phyloP scores from a whole-genome alignment of 2,113 vertebrate genomes.

The Atractosteus spatula region DNA sequence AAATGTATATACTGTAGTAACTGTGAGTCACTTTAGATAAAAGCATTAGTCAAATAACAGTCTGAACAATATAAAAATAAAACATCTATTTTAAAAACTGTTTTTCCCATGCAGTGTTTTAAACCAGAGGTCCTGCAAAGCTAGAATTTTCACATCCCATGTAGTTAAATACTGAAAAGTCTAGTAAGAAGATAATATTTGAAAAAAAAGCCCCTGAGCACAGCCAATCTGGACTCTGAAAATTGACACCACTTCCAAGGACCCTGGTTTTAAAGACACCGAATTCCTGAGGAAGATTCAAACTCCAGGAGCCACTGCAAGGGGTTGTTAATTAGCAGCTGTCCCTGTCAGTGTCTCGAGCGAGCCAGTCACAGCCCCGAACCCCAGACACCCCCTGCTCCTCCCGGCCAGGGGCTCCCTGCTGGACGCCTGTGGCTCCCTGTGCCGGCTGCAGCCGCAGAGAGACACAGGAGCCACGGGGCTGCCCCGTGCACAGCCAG shows the following conservation, averaged over 20 bases:
- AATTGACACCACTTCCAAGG: too few species aligned
- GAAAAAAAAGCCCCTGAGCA: background rate
- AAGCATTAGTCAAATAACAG: too few species aligned
- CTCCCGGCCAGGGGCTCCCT: constrained; percentile 22
- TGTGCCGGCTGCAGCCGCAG: constrained; percentile 13
- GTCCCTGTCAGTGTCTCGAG: background rate
- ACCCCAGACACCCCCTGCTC: constrained; percentile 1
- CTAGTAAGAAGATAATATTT: too few species aligned
- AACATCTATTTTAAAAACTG: too few species aligned
- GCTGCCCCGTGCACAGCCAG: constrained; percentile 27
- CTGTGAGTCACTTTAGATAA: too few species aligned
- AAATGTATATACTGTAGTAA: too few species aligned
- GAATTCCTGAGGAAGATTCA: constrained; percentile 15
- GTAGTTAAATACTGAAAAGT: too few species aligned
- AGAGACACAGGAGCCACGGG: constrained; percentile 30
- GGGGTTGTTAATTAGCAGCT: background rate
- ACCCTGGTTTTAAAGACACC: background rate
- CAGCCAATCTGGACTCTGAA: too few species aligned
- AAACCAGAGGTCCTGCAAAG: too few species aligned
- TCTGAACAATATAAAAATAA: too few species aligned
- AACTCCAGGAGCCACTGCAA: constrained; percentile 2
- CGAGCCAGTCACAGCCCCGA: constrained; percentile 17
- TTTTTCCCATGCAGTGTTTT: too few species aligned
- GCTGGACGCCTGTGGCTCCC: background rate
- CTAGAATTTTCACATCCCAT: too few species aligned